A percentile compares a stretch with the other conserved stretches of the same genome.
phyloP scores from a whole-genome alignment of 1,140 invertebrate species.

The Achatina immaculata region DNA sequence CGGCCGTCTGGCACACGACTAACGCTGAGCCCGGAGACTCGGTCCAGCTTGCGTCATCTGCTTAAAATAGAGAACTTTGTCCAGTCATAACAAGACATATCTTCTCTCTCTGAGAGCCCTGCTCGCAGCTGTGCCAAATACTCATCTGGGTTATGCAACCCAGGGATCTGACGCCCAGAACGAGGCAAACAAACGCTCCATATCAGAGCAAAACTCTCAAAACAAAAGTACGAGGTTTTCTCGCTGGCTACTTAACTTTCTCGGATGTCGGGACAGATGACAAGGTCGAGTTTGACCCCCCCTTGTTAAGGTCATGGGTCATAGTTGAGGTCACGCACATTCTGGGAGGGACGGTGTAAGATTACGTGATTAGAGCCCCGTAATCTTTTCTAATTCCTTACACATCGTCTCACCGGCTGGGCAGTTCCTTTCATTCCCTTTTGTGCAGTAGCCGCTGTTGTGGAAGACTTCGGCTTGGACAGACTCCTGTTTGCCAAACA shows the following conservation, averaged over 20 bases:
- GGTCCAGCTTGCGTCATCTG: no score
- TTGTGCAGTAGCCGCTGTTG: not conserved
- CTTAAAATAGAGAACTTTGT: no score
- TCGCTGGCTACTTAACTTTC: conserved; percentile 5
- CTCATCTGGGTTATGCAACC: not conserved
- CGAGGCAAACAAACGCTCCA: not conserved
- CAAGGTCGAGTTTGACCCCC: not conserved
- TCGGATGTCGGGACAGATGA: conserved; percentile 20
- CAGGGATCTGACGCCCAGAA: not conserved
- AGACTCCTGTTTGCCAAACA: conserved; percentile 28
- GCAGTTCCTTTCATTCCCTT: not conserved
- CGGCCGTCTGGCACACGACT: no score
- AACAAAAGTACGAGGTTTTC: not conserved
- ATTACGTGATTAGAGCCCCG: conserved; percentile 10
- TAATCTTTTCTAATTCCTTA: conserved; percentile 30
- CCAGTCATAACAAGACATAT: not conserved
- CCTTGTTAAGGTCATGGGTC: conserved; percentile 22
- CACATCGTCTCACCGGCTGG: not conserved
- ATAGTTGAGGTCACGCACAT: conserved; percentile 25
- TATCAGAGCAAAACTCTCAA: not conserved
- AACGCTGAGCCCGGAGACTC: no score
- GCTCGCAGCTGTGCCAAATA: not conserved
- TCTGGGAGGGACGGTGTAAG: not conserved
- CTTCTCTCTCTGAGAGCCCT: not conserved
- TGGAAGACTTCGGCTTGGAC: conserved; percentile 1